These are phyloP conservation scores for Anoplopoma fimbria DNA, from an alignment of 2,113 vertebrate species.

Conservation along the genomic window DNA sequence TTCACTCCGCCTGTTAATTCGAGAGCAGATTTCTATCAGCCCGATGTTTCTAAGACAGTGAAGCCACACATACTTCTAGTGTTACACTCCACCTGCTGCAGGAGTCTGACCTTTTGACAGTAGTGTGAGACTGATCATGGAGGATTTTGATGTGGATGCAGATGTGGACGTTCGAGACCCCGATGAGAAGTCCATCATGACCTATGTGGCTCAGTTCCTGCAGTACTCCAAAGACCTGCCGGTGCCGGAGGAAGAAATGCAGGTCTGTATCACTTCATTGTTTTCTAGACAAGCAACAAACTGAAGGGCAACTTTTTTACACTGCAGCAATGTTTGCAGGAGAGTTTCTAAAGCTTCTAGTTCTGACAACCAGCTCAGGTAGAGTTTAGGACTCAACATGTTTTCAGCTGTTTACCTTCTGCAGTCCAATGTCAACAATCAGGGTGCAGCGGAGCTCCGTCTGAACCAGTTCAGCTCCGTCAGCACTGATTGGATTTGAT, in stretches of 20 bases:
- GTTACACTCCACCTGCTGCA: constrained; percentile 18
- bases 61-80: constrained; percentile 1
- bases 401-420: not conserved
- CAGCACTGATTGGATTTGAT: not conserved
- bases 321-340: not conserved
- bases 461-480: not conserved
- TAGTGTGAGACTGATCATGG: constrained; percentile 54
- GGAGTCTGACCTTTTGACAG: not conserved
- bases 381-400: not conserved
- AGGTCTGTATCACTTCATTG: constrained; percentile 79
- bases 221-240: constrained; percentile 89
- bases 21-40: not conserved
- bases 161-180: constrained; percentile 93
- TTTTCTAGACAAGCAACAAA: not conserved
- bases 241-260: constrained; percentile 75
- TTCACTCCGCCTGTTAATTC: constrained; percentile 39
- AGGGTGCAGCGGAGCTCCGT: not conserved
- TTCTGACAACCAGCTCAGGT: not conserved
- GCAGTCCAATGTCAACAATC: not conserved
- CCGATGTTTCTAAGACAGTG: not conserved
- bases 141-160: constrained; percentile 73
- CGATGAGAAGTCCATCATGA: constrained; percentile 99
- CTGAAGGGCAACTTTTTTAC: not conserved
- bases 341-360: not conserved
- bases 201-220: constrained; percentile 96